A percentile compares a stretch with the other conserved stretches of the same genome.
phyloP scores from a whole-genome alignment of 1,140 invertebrate genomes.

The Diachasma alloeum region DNA sequence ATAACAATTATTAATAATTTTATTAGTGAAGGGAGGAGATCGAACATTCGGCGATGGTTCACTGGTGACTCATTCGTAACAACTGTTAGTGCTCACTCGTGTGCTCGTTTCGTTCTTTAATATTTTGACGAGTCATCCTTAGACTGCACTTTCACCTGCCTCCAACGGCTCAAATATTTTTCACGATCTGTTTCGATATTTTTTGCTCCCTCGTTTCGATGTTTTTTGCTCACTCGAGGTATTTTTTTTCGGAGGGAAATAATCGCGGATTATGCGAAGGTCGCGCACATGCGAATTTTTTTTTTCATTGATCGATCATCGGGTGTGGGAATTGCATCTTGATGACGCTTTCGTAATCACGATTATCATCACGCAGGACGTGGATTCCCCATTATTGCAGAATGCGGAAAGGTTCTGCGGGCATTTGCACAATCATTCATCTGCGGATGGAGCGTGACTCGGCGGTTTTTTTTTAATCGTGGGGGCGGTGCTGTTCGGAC shows the following conservation, averaged over 20 bases:
- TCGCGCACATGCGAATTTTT: neutral
- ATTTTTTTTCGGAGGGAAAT: too few relatives aligned
- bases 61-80: neutral
- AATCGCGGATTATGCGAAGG: neutral
- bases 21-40: neutral
- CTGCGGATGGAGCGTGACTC: neutral
- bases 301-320: neutral
- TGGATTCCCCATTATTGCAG: neutral
- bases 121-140: slow-evolving; percentile 42
- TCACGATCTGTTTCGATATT: neutral
- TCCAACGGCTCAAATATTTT: neutral
- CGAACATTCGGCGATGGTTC: neutral
- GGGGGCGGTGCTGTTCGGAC: neutral
- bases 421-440: neutral
- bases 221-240: too few relatives aligned
- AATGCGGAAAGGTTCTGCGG: neutral
- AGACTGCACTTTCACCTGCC: slow-evolving; percentile 38
- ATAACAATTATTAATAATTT: neutral
- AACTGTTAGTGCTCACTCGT: neutral
- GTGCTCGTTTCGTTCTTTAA: neutral
- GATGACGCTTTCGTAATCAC: neutral
- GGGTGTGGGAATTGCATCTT: neutral
- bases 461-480: neutral
- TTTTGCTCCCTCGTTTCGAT: neutral
- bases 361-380: neutral